Evolutionary conservation across 2,888 invertebrate species (phyloP), one percentile per base, ranked within the genome.

Genomic region (Drosophila kanekoi): DNA sequence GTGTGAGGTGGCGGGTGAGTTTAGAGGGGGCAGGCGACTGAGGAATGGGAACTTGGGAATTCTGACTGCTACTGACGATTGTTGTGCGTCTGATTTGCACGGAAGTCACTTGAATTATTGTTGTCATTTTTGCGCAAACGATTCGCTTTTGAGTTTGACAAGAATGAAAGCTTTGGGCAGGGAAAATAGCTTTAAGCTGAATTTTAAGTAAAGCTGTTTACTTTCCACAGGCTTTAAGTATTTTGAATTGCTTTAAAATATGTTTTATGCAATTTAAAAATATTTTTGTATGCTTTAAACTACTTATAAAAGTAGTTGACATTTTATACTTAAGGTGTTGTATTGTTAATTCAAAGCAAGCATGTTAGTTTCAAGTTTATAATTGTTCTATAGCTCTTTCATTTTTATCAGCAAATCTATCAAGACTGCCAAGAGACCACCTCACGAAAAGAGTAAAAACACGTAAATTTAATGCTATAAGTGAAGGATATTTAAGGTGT

Each of bases 71-170:
- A 28, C 28, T 58, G 54, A 54, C 59, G 63, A 65, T 60, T 82
- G 75, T 69, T 67, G 77, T 67, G 62, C 47, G 69, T 74, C 69
- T 82, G 75, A 86, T 80, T 80, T 78, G 66, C 62, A 65, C 75
- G 78, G 87, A 70, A 82, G 78, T 78, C 66, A 52, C 66, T 77
- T 85, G 73, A 77, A 72, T 73, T 77, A 85, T 82, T 75, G 77
- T 70, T 70, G 72, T 72, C 78, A 75, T 68, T 77, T 68, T 47
- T 52, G 45, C 40, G 41, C 48, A 73, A 64, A 43, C 61, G 60
- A 68, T 67, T 80, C 69, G 43, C 47, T 20, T 73, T 70, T 62
- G 11, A 52, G 65, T 67, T 68, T 32, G 32, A 52, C 57, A 43
- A 51, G 16, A 33, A 23, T 16, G 23, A 2, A 18, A 23, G 11